These are phyloP conservation scores for Rallus crepitans DNA, from an alignment of 2,797 vertebrate species.

Conservation along the genomic window DNA sequence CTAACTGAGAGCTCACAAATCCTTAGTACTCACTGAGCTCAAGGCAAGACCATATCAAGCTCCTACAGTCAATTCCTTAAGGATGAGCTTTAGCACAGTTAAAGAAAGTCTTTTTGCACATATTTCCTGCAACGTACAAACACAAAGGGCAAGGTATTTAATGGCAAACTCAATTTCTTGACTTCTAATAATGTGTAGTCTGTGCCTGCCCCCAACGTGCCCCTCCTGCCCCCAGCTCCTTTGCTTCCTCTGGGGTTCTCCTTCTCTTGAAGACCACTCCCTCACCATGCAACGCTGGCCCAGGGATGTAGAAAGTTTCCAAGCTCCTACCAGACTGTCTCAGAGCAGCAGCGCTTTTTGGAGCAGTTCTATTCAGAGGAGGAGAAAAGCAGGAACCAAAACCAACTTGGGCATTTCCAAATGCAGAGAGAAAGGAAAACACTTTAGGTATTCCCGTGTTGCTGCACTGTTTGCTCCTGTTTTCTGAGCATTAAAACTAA, in stretches of 20 bases:
- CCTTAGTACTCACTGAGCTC: background rate
- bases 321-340: background rate
- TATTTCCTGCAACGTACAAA: background rate
- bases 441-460: background rate
- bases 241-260: background rate
- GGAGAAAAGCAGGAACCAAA: conserved; percentile 4
- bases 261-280: background rate
- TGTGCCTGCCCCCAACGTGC: accelerated
- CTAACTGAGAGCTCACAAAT: background rate
- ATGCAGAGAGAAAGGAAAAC: background rate
- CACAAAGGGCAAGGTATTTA: background rate
- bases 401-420: background rate
- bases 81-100: accelerated
- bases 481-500: background rate
- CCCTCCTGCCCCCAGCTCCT: background rate
- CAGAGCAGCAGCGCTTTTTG: background rate
- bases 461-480: background rate
- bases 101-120: background rate
- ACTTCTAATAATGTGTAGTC: background rate
- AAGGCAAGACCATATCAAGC: accelerated
- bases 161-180: background rate
- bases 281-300: background rate
- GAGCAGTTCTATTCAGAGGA: background rate
- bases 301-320: background rate
- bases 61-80: background rate